Evolutionary conservation across 2,113 vertebrate species (phyloP).

Genomic region (Oryzias celebensis): DNA sequence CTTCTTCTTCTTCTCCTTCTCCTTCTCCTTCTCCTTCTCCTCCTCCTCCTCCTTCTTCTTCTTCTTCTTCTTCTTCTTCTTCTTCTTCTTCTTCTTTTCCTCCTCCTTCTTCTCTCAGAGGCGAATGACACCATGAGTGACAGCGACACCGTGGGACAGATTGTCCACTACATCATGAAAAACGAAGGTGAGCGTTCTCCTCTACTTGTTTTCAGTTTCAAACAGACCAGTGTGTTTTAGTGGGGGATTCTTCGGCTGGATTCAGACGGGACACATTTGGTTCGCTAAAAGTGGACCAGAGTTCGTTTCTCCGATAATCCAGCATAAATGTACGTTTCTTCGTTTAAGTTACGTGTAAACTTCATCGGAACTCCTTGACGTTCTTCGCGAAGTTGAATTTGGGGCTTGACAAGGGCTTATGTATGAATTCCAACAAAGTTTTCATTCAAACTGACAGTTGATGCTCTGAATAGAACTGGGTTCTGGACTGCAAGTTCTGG

Average conservation of each 20-base stretch:
- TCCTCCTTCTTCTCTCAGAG: constrained; percentile 76
- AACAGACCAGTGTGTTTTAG: background rate
- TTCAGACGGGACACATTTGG: too few relatives aligned
- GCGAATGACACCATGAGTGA: constrained; percentile 85
- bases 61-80: background rate
- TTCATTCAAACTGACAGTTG: too few relatives aligned
- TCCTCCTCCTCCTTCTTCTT: background rate
- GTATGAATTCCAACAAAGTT: too few relatives aligned
- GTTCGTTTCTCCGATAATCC: too few relatives aligned
- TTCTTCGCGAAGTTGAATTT: too few relatives aligned
- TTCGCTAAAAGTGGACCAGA: too few relatives aligned
- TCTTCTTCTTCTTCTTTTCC: background rate
- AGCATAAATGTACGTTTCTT: too few relatives aligned
- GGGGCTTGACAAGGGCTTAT: too few relatives aligned
- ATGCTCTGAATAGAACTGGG: too few relatives aligned
- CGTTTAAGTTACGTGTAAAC: too few relatives aligned
- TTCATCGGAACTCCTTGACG: too few relatives aligned
- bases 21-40: constrained; percentile 40
- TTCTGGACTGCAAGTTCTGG: too few relatives aligned
- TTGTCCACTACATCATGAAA: constrained; percentile 94
- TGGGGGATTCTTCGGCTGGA: background rate
- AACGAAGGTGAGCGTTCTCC: constrained; percentile 86
- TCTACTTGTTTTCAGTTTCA: background rate
- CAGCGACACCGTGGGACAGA: constrained; percentile 91
- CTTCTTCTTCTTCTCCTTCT: background rate